A percentile compares a stretch with the other conserved stretches of the same genome.
phyloP scores from a whole-genome alignment of 2,888 invertebrate genomes.

The Eilema sororculum region DNA sequence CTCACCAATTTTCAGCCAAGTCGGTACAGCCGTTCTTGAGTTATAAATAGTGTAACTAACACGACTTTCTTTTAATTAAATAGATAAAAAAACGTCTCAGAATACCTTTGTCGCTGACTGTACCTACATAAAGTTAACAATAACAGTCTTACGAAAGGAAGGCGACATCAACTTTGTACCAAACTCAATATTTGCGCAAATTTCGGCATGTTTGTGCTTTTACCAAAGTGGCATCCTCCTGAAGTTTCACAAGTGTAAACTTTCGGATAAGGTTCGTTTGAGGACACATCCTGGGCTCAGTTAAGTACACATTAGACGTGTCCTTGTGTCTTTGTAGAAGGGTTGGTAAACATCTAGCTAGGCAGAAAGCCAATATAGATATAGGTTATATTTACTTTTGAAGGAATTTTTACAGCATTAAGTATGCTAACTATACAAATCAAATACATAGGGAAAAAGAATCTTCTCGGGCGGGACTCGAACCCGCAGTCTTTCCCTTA shows the following conservation, averaged over 20 bases:
- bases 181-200: neutral
- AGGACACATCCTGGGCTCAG: neutral
- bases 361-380: neutral
- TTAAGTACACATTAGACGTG: neutral
- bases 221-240: neutral
- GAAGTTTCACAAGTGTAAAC: neutral
- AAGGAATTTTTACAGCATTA: too few species aligned
- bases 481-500: too few species aligned
- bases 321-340: neutral
- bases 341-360: neutral
- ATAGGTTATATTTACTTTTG: too few species aligned
- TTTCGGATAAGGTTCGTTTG: neutral
- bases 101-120: neutral
- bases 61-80: too few species aligned
- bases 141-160: neutral
- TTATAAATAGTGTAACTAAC: too few species aligned
- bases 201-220: neutral
- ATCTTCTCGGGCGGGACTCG: too few species aligned
- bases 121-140: neutral
- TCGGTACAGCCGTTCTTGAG: too few species aligned
- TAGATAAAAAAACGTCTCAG: too few species aligned
- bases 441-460: too few species aligned
- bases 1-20: too few species aligned
- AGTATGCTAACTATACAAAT: too few species aligned
- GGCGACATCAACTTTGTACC: neutral